These are phyloP conservation scores for Netta rufina DNA, from an alignment of 2,797 vertebrate species.

Conservation along the genomic window DNA sequence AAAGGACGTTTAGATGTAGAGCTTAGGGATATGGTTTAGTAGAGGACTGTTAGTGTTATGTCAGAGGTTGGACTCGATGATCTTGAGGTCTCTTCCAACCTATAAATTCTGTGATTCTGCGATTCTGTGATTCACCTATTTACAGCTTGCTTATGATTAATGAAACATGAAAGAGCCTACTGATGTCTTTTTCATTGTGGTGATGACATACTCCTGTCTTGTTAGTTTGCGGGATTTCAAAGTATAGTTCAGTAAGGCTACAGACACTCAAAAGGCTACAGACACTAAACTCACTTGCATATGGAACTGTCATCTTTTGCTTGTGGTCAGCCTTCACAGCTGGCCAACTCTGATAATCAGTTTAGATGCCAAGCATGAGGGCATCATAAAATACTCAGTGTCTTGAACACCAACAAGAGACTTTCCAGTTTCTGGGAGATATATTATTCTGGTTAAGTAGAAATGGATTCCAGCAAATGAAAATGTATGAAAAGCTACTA, in stretches of 20 bases:
- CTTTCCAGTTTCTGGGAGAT: background rate
- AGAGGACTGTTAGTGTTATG: too few relatives aligned
- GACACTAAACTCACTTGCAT: background rate
- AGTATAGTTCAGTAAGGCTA: background rate
- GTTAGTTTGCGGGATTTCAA: background rate
- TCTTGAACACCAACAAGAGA: background rate
- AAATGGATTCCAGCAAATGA: background rate
- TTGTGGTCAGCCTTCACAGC: background rate
- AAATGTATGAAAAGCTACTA: accelerated
- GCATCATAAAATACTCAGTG: background rate
- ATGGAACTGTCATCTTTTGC: background rate
- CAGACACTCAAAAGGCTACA: background rate
- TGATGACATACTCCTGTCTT: background rate
- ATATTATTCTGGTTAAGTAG: background rate
- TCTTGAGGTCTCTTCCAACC: too few relatives aligned
- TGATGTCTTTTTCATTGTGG: background rate
- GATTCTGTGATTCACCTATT: background rate
- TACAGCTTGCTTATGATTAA: background rate
- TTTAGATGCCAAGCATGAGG: background rate
- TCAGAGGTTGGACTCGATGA: too few relatives aligned
- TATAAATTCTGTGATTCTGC: too few relatives aligned
- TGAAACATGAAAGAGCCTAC: accelerated
- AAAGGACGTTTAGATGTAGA: too few relatives aligned
- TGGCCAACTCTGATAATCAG: background rate
- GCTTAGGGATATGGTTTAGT: too few relatives aligned